Percentiles rank a stretch among this genome's conserved stretches.
Conservation (phyloP, 2,113 vertebrate species). For the Crotalus tigris region DNA sequence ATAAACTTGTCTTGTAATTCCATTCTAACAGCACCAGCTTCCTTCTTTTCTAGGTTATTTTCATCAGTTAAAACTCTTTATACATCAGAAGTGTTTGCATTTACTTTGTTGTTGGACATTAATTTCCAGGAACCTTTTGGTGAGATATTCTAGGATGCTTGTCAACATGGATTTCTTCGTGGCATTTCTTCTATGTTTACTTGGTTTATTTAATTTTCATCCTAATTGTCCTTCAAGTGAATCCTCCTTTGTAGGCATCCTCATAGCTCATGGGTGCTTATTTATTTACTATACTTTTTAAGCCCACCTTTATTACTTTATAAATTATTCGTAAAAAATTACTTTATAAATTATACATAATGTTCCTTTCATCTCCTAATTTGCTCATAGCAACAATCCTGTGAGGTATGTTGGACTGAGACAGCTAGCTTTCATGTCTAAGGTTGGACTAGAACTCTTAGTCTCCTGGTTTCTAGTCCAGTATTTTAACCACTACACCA, state of each 20-base stretch:
- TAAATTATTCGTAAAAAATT: neutral
- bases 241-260: neutral
- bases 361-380: neutral
- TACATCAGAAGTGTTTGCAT: neutral
- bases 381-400: neutral
- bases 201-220: neutral
- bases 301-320: neutral
- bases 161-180: neutral
- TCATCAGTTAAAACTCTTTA: neutral
- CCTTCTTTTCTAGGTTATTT: neutral
- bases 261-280: neutral
- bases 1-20: neutral
- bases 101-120: neutral
- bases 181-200: neutral
- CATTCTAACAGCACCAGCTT: rapidly evolving
- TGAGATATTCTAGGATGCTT: neutral
- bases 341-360: neutral
- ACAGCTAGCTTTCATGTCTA: too few species aligned
- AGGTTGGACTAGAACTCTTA: too few species aligned
- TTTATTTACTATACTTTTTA: neutral
- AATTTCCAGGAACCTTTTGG: neutral
- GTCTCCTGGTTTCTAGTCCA: too few species aligned
- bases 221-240: neutral
- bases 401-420: neutral
- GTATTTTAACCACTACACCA: neutral